These are phyloP conservation scores for Gavialis gangeticus DNA, from an alignment of 2,113 vertebrate species.

Conservation along the genomic window DNA sequence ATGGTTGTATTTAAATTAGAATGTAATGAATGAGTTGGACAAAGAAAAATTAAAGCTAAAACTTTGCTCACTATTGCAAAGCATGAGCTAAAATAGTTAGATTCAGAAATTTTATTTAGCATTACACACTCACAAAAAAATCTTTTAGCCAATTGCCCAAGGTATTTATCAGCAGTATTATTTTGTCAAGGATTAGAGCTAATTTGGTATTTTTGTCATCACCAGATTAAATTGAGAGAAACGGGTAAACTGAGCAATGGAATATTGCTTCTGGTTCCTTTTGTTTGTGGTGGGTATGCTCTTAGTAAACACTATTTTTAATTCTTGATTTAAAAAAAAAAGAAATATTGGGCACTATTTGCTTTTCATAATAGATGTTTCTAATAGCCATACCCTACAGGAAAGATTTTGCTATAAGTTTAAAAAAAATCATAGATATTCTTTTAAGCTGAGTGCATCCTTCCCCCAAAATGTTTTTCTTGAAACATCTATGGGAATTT, in stretches of 20 bases:
- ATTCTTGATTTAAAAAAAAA: conserved; percentile 62
- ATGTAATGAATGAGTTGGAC: conserved; percentile 34
- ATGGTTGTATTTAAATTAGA: conserved; percentile 41
- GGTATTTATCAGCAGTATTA: conserved; percentile 27
- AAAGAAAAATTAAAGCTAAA: background rate
- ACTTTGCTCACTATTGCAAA: background rate
- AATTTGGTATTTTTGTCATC: conserved; percentile 53
- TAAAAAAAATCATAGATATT: conserved; percentile 43
- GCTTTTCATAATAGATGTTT: conserved; percentile 57
- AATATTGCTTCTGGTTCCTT: conserved; percentile 38
- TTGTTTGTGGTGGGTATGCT: conserved; percentile 50
- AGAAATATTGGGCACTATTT: conserved; percentile 40
- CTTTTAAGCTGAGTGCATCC: conserved; percentile 58
- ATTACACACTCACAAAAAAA: conserved; percentile 12
- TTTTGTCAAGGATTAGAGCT: conserved; percentile 48
- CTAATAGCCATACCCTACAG: conserved; percentile 65
- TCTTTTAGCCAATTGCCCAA: conserved; percentile 22
- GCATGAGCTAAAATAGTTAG: conserved; percentile 18
- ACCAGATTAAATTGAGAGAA: conserved; percentile 47
- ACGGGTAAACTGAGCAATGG: conserved; percentile 48
- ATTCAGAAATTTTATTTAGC: conserved; percentile 26
- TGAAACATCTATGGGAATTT: conserved; percentile 80
- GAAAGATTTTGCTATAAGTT: conserved; percentile 44
- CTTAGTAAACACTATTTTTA: conserved; percentile 60
- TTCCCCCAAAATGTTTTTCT: conserved; percentile 77